Evolutionary conservation across 2,888 invertebrate genomes (phyloP), one percentile per base, ranked within the genome.

Genomic region (Drosophila suboccidentalis): DNA sequence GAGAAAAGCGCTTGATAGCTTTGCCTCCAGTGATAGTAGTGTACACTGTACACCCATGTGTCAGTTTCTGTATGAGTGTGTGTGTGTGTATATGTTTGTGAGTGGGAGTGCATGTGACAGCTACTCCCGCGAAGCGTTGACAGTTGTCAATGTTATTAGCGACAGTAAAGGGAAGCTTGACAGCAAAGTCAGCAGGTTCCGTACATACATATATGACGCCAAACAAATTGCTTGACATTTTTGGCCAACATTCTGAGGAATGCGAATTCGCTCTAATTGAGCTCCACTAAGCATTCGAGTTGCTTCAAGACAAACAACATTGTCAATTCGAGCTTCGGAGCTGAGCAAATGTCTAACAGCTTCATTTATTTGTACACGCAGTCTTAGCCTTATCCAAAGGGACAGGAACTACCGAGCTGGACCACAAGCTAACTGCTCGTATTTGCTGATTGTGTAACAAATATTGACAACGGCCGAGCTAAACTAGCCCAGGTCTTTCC

Each of bases 371-470:
- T 75, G 64, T 49, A 32, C 50, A 51, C 43, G n/a, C 3, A 38
- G 46, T 68, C 76, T 77, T 60, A 13, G 53, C 38, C 54, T 32
- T 38, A 36, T 34, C 49, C 46, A 38, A 54, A 41, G 46, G 26
- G 54, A 67, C 41, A 47, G 32, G 17, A 29, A 55, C 17, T 13
- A 34, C n/a, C 1, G 15, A 29, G 29, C 75, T 49, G 58, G 63
- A 66, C 71, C 61, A 73, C 47, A 54, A 59, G 65, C 62, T 50
- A 70, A 67, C 72, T 64, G 71, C 44, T 66, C 43, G 46, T 76
- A 83, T 87, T 86, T 89, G 82, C 76, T 78, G 86, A 87, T 87
- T 84, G 84, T 80, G 76, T 84, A 87, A 80, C 84, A 89, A 87
- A 87, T 87, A 87, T 87, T 87, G 89, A 89, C 86, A 88, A 71